Percentiles rank a stretch among this genome's conserved stretches.
phyloP scores from a whole-genome alignment of 2,888 invertebrate species.

The Drosophila greeni region DNA sequence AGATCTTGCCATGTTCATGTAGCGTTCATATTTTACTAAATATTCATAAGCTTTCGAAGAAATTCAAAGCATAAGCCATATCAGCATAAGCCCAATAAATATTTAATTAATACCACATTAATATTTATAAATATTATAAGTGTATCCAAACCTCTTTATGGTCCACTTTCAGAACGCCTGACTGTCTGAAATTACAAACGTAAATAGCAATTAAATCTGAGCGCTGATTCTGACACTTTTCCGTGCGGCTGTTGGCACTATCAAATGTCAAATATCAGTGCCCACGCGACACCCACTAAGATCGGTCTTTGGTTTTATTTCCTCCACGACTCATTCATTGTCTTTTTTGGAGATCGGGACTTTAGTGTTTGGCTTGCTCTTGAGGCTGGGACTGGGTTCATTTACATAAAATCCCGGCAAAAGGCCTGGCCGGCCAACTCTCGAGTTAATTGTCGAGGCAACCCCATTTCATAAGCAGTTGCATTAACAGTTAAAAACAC shows the following conservation, averaged over 20 bases:
- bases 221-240: conserved; percentile 57
- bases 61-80: not conserved
- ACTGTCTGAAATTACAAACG: conserved; percentile 49
- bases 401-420: conserved; percentile 57
- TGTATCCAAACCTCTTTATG: not conserved
- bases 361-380: conserved; percentile 12
- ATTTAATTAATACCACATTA: not conserved
- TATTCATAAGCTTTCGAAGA: not conserved
- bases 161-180: conserved; percentile 11
- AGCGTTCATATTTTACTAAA: not conserved
- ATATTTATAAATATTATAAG: not conserved
- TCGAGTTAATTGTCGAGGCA: conserved; percentile 59
- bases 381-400: conserved; percentile 22
- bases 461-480: conserved; percentile 68
- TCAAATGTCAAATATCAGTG: conserved; percentile 58
- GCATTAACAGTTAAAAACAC: conserved; percentile 57
- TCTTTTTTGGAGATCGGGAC: not conserved
- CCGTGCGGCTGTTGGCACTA: conserved; percentile 25
- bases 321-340: conserved; percentile 9
- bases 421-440: conserved; percentile 34
- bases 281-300: conserved; percentile 49
- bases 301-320: conserved; percentile 1
- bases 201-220: conserved; percentile 54
- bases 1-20: no score
- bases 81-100: not conserved